Percentiles rank a stretch among this genome's conserved stretches.
Conservation (phyloP, 1,140 invertebrate species). For the Cepaea nemoralis region DNA sequence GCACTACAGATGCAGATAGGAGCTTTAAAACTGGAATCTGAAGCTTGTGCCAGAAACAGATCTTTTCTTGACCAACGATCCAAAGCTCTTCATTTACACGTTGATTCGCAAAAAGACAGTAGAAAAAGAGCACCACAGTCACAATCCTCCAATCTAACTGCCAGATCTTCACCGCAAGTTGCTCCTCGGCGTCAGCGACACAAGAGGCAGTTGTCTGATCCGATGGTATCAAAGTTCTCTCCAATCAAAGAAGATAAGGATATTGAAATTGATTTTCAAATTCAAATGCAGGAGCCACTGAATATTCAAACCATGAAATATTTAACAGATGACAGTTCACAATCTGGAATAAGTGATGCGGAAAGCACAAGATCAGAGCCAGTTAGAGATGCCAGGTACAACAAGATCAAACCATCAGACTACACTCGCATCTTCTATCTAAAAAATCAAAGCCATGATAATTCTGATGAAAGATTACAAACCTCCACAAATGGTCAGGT, state of each 20-base stretch:
- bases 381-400: constrained; percentile 44
- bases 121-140: constrained; percentile 15
- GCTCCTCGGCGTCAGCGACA: constrained; percentile 68
- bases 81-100: background rate
- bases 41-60: constrained; percentile 43
- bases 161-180: constrained; percentile 67
- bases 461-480: background rate
- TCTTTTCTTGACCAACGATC: background rate
- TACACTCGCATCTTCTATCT: background rate
- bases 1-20: constrained; percentile 66
- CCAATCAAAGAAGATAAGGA: constrained; percentile 75
- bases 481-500: background rate
- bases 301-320: constrained; percentile 44
- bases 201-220: constrained; percentile 69
- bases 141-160: constrained; percentile 43
- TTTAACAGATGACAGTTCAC: constrained; percentile 61
- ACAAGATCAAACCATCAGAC: constrained; percentile 49
- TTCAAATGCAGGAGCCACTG: constrained; percentile 17
- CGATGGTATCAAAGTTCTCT: constrained; percentile 73
- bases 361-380: constrained; percentile 67
- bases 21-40: constrained; percentile 64
- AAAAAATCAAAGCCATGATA: background rate
- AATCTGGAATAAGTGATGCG: constrained; percentile 66
- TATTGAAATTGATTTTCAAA: constrained; percentile 71
- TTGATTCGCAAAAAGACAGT: background rate